Evolutionary conservation across 30 jellyfish, hydroid and myxozoan genomes (phyloP), one percentile per base, ranked within the genome.

Genomic region (Pelagia noctiluca): DNA sequence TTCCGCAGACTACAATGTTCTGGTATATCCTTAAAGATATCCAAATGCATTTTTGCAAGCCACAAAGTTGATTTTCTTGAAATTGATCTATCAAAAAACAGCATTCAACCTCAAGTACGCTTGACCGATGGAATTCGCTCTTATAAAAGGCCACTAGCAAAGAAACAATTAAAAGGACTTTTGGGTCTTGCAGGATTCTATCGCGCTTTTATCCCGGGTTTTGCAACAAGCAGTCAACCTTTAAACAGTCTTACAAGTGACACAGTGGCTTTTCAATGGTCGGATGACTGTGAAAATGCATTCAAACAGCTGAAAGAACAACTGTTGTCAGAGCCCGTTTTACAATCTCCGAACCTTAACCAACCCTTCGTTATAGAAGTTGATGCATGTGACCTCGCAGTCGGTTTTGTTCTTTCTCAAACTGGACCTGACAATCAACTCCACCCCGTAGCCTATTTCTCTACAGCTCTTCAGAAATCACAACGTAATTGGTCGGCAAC

Each of bases 221-320:
- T 60, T 60, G 72, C 35, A 10, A 60, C 72, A 60, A 26, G 10
- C 21, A 60, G 72, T 24, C 72, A 8, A 60, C 72, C 72, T 24
- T 60, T 60, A 24, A 60, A 60, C 72, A 60, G 72, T 60, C 72
- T 60, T 60, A 60, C 72, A 60, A 60, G 72, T 60, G 72, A 60
- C 72, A 60, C 30, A 60, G 35, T 60, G 8, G 35, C 5, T 10
- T 60, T 60, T 60, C 10, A 60, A 60, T 60, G 72, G 35, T 60
- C 72, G 10, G 72, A 60, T 60, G 72, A 60, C 72, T 60, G 72
- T 60, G 72, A 60, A 60, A 60, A 60, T 60, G 34, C 72, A 60
- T 60, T 60, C 72, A 60, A 60, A n/a, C 72, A n/a, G 21, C 21
- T 60, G 72, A 60, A 60, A 60, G 72, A 60, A 5, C 21, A 60